phyloP scores from a whole-genome alignment of 2,888 invertebrate genomes.

The Philereme transversata region DNA sequence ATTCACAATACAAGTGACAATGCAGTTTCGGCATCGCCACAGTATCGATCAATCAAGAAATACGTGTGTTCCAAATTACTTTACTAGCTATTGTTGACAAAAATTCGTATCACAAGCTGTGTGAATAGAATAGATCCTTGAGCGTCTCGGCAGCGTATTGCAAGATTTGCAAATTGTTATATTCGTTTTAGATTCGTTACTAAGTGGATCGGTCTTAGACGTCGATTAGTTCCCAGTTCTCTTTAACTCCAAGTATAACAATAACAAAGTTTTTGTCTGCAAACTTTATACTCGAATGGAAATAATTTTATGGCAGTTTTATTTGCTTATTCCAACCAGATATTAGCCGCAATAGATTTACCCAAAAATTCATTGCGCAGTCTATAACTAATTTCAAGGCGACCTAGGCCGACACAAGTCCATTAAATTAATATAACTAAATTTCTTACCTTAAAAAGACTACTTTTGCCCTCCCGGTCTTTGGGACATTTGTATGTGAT shows the following conservation, averaged over 20 bases:
- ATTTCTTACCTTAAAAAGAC: conserved; percentile 88
- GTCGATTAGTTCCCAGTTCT: conserved; percentile 11
- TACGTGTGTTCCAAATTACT: background rate
- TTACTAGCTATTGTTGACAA: background rate
- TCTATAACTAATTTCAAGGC: no score
- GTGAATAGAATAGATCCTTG: background rate
- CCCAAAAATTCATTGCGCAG: no score
- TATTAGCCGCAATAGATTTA: no score
- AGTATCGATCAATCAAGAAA: background rate
- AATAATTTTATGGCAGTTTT: background rate
- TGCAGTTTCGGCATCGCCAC: background rate
- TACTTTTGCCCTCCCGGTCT: conserved; percentile 93
- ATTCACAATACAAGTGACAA: background rate
- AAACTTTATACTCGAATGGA: background rate
- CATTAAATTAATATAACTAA: no score
- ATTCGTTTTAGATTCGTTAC: conserved; percentile 24
- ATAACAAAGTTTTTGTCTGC: conserved; percentile 1
- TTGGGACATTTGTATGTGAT: conserved; percentile 93
- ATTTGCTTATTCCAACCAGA: no score
- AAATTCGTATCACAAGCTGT: background rate
- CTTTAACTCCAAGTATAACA: conserved; percentile 11
- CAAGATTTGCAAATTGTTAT: conserved; percentile 16
- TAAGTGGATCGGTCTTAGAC: conserved; percentile 16
- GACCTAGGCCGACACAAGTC: no score
- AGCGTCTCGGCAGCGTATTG: conserved; percentile 1